These are phyloP conservation scores for Sylvia borin DNA, from an alignment of 2,797 vertebrate genomes.

Conservation along the genomic window DNA sequence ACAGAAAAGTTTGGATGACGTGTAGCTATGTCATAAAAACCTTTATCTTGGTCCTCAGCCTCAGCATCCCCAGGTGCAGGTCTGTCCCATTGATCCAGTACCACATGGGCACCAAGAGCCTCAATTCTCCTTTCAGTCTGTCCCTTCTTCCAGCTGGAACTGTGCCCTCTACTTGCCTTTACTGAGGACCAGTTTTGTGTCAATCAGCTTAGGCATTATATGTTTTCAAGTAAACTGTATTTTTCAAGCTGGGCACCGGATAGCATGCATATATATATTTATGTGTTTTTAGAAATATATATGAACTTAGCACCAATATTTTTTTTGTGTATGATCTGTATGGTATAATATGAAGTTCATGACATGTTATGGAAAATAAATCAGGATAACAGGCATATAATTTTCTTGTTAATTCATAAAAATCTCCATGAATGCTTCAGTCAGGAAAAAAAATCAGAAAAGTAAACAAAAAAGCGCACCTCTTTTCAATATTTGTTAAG, in stretches of 20 bases:
- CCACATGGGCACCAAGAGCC: background rate
- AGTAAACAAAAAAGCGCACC: accelerated
- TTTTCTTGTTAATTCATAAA: background rate
- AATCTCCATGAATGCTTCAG: background rate
- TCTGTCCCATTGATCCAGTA: background rate
- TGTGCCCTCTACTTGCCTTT: background rate
- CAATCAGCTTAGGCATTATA: background rate
- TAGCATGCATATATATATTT: background rate
- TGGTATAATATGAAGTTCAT: background rate
- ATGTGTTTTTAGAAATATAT: background rate
- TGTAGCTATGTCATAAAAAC: background rate
- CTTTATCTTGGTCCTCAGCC: background rate
- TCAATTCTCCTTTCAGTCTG: background rate
- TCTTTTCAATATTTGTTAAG: background rate
- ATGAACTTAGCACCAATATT: background rate
- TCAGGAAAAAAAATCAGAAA: background rate
- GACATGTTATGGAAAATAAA: background rate
- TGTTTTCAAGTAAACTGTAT: background rate
- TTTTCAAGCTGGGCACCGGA: background rate
- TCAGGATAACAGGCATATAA: background rate
- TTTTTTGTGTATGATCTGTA: background rate
- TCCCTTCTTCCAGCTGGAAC: background rate
- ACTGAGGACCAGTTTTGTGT: background rate
- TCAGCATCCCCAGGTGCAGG: background rate
- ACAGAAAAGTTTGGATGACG: too few relatives aligned